Evolutionary conservation across 2,888 invertebrate species (phyloP), one percentile per base, ranked within the genome.

Genomic region (Tuberolachnus salignus): DNA sequence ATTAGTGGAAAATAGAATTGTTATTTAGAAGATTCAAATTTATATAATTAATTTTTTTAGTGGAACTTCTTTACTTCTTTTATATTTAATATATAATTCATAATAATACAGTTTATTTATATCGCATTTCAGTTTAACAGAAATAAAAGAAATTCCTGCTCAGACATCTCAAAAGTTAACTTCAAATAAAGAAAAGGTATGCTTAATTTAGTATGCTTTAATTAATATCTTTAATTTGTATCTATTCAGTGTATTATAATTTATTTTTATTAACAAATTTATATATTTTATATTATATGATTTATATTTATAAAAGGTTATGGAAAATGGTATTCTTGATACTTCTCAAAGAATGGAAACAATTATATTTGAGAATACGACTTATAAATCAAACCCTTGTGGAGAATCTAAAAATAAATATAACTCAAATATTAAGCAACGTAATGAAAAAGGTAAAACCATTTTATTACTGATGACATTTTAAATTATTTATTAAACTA

Each of bases 341-440:
- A 49, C 78, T n/a, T 49, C 78, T 6, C 78, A 78, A 13, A 34
- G 78, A 59, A 78, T 78, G 78, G 67, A 78, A 59, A 78, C 78
- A 42, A 78, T 78, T 42, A 78, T 78, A 59, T 78, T 78, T 69
- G 78, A 78, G 59, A 78, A 78, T 51, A 78, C 78, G 1, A 78
- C 78, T 3, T 78, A 69, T 34, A 78, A 78, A 69, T 78, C 78
- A 21, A 78, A 78, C 61, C 78, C 78, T 0, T 51, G 59, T 23
- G 78, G 78, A 55, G 78, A 78, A 61, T 69, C 78, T n/a, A 78
- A 78, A 78, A 78, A 78, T 59, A 78, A 78, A 67, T 78, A 78
- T 78, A 59, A 21, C 14, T 78, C 78, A n/a, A 78, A 69, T 42
- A 59, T 69, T n/a, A 78, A 78, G 10, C 75, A 75, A 9, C 69